Evolutionary conservation across 1,140 invertebrate genomes (phyloP), one percentile per base, ranked within the genome.

Genomic region (Ectropis grisescens): DNA sequence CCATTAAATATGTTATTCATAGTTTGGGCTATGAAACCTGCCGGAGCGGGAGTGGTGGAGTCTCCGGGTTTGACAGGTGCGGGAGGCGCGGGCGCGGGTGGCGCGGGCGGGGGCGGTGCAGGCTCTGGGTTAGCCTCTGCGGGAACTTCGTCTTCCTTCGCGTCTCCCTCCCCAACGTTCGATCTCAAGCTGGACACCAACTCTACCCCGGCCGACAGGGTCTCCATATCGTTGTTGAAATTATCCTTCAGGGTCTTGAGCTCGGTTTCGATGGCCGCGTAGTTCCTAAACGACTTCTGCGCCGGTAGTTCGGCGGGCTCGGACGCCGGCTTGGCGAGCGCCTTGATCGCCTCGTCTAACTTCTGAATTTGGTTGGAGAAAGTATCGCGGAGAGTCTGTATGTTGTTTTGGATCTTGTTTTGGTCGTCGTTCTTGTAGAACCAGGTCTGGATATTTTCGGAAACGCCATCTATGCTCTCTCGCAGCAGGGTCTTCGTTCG

Each of bases 151-250:
- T 31, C 37, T 23, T 51, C 47, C 22, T 56, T 39, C 22, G 41
- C 36, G 32, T 26, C 29, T 10, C 38, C 32, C 34, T 64, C 61
- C 33, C 50, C n/a, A n/a, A n/a, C n/a, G n/a, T n/a, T n/a, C n/a
- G n/a, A n/a, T n/a, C n/a, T 67, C 6, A 67, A 26, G 5, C 47
- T 50, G 0, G 59, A 47, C 1, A 66, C 42, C n/a, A 62, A 35
- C 31, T 59, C 45, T 1, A 71, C 58, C 6, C 66, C 74, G 30
- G 69, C 65, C 10, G 50, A 40, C 23, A 79, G 47, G 28, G 49
- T 55, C 24, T 59, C 39, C 6, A 75, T 40, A 8, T 62, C 65
- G 1, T 26, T 36, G 7, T 64, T 38, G 37, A 79, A 75, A 16
- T 66, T 67, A 12, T 47, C 33, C 28, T 71, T 42, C n/a, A 79